Evolutionary conservation across 1,140 invertebrate species (phyloP), one percentile per base, ranked within the genome.

Genomic region (Caenorhabditis briggsae): DNA sequence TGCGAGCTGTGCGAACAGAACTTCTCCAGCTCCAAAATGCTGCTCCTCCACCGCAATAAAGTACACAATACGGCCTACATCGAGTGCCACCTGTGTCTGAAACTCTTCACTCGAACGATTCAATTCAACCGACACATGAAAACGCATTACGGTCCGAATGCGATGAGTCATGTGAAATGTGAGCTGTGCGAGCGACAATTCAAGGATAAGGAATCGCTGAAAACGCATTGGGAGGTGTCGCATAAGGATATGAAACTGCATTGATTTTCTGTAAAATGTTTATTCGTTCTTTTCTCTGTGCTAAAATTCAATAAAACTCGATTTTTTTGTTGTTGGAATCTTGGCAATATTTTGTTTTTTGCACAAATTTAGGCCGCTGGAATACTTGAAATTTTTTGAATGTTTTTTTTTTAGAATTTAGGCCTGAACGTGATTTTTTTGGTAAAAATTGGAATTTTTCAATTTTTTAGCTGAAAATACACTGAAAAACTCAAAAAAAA

Each of bases 61-160:
- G 70, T 78, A 5, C 70, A 78, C 70, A 78, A 78, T 14, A 78
- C 70, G 7, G 18, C 70, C 1, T 78, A 20, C 9, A 78, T 78
- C 46, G 70, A 78, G 18, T 78, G 70, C 14, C 70, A 78, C 23
- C 46, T 78, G 2, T 78, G 70, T 33, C 43, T 78, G 46, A 78
- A 78, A 53, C 70, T 78, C 70, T 78, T 78, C 70, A 20, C 70
- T 14, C 70, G 53, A 50, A 78, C 70, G n/a, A 78, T 78, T 78
- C 70, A 78, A 23, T 78, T 78, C 33, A 78, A 78, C 50, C 70
- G 70, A 23, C 70, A 78, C 70, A 78, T 78, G 70, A 78, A 78
- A 50, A 78, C 70, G 12, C 70, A 78, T 78, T 78, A 78, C 14
- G 70, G 70, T 2, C 70, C 70, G 18, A 78, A 78, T 41, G 70